Conservation (phyloP, 2,888 invertebrate genomes). For the Sycophila texana region DNA sequence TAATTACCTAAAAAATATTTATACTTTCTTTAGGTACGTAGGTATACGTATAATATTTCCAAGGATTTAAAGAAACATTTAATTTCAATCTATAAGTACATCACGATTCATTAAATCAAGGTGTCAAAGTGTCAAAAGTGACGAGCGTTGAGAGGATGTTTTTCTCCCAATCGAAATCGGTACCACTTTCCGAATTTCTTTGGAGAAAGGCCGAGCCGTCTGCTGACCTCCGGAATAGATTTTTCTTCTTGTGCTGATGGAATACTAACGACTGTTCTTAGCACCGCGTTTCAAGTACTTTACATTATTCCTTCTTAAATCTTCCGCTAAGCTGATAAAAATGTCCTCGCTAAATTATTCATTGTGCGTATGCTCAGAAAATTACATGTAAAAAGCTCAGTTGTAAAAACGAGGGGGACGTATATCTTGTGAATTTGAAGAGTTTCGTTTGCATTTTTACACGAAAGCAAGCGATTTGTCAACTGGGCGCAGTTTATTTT, state of each 20-base stretch:
- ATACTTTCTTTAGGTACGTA: no score
- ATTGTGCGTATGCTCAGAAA: background rate
- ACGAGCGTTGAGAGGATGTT: background rate
- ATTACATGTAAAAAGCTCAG: background rate
- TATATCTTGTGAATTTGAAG: no score
- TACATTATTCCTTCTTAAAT: constrained; percentile 3
- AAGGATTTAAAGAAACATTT: no score
- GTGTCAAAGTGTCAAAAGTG: no score
- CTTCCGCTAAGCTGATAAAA: constrained; percentile 1
- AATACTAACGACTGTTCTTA: background rate
- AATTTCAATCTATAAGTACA: background rate
- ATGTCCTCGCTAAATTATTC: constrained; percentile 4
- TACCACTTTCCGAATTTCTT: constrained; percentile 31
- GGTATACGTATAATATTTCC: no score
- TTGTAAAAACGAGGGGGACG: no score
- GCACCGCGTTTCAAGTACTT: background rate
- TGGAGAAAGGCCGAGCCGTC: constrained; percentile 29
- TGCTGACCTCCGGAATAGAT: constrained; percentile 26
- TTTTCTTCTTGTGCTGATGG: constrained; percentile 1
- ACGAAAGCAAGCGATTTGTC: no score
- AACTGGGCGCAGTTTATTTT: no score
- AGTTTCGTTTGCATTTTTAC: no score
- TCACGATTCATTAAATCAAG: background rate
- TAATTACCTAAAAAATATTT: background rate
- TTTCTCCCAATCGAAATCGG: constrained; percentile 3